Evolutionary conservation across 2,888 invertebrate species (phyloP), one percentile per base, ranked within the genome.

Genomic region (Drosophila kuntzei): DNA sequence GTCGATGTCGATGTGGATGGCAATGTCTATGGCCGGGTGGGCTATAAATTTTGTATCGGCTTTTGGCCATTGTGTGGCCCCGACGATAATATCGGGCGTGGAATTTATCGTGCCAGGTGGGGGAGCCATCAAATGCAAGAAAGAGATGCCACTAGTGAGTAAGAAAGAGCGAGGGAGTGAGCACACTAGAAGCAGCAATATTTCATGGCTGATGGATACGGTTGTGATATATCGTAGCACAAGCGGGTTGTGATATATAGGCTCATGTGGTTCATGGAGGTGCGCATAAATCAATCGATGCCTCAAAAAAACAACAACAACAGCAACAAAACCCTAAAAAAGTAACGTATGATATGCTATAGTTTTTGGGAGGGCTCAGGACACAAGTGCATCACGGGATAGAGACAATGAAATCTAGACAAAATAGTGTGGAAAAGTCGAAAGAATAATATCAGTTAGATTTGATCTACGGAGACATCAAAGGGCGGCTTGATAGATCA

Each of bases 21-120:
- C 43, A 44, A 55, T 55, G 55, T 34, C 55, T 55, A 44, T 55
- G 14, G 22, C 43, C 44, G 32, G 79, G 74, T 67, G 65, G 83
- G 88, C 89, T 83, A 84, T 84, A 84, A 84, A 84, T 84, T 88
- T 83, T 88, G 78, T 83, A 84, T 84, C 87, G 88, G 68, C 80
- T 71, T 82, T 85, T 68, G 88, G 88, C 67, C 83, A 88, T 84
- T 84, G 83, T 83, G 89, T 84, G 83, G 89, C 79, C 79, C 79
- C 64, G 54, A 66, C 87, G 88, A 88, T 84, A 88, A 66, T 88
- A 84, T 83, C 67, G 88, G 78, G 74, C 70, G 70, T 77, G 87
- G 83, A 84, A 88, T 84, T 84, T 84, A 88, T 86, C 87, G 63
- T 72, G 71, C 88, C 75, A 72, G 77, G 70, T 86, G 88, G 68